These are phyloP conservation scores for Craniophora ligustri DNA, from an alignment of 2,888 invertebrate species.

Conservation along the genomic window DNA sequence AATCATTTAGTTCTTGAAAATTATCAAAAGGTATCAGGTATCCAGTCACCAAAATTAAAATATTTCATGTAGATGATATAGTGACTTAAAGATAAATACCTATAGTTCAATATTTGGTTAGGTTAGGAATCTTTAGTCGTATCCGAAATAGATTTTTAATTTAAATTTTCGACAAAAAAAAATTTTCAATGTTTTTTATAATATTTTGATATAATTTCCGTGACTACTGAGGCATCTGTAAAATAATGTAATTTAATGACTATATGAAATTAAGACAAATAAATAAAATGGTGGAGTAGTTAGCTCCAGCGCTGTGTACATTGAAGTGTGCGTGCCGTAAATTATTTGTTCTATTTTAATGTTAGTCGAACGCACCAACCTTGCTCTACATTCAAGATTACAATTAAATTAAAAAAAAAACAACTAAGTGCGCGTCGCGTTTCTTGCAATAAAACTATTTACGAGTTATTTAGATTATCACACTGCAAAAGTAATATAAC, in stretches of 20 bases:
- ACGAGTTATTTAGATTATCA: not conserved
- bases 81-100: too few species aligned
- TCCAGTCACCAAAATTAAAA: too few species aligned
- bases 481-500: not conserved
- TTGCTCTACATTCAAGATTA: constrained; percentile 82
- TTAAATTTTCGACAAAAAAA: too few species aligned
- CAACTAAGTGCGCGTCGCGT: constrained; percentile 48
- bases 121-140: too few species aligned
- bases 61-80: too few species aligned
- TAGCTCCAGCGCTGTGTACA: constrained; percentile 62
- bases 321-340: constrained; percentile 72
- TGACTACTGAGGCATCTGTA: constrained; percentile 3
- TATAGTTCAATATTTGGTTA: too few species aligned
- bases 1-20: not conserved
- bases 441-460: constrained; percentile 29
- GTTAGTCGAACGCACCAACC: constrained; percentile 80
- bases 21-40: too few species aligned
- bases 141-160: too few species aligned
- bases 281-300: constrained; percentile 50
- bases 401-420: constrained; percentile 76
- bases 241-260: constrained; percentile 19
- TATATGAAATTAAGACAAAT: constrained; percentile 36
- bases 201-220: too few species aligned
- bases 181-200: too few species aligned
- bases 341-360: constrained; percentile 82